Conservation (phyloP, 2,113 vertebrate genomes). For the Dendropsophus ebraccatus region DNA sequence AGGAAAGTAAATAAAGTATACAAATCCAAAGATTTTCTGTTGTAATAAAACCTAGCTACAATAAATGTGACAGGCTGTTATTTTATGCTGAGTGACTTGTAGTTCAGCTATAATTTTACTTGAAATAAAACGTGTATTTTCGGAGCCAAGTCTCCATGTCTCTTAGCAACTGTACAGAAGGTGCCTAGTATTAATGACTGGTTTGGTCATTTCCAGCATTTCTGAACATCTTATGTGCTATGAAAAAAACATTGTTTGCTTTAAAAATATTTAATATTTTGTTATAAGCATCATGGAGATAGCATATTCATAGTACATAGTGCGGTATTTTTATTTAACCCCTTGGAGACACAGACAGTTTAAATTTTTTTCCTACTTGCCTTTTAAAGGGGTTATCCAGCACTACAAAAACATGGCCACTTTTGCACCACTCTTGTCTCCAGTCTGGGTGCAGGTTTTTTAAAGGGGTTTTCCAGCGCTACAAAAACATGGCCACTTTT, state of each 20-base stretch:
- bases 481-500: too few species aligned
- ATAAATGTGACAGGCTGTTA: neutral
- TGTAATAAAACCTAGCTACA: neutral
- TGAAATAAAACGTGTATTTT: neutral
- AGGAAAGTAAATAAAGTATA: neutral
- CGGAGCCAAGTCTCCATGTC: neutral
- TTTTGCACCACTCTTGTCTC: too few species aligned
- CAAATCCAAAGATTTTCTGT: neutral
- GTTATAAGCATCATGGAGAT: neutral
- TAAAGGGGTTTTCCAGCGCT: too few species aligned
- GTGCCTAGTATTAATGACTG: neutral
- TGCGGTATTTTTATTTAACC: neutral
- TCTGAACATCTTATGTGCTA: neutral
- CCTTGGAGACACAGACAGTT: too few species aligned
- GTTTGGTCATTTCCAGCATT: neutral
- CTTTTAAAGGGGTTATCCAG: too few species aligned
- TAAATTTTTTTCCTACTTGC: too few species aligned
- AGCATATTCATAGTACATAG: neutral
- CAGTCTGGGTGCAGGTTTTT: too few species aligned
- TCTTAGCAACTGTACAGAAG: constrained; percentile 36
- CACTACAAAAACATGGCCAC: too few species aligned
- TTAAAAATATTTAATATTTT: neutral
- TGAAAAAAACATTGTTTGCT: neutral
- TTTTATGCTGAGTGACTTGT: neutral
- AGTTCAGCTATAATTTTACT: neutral